Conservation (phyloP, 2,888 invertebrate genomes). For the Linyphia triangularis region DNA sequence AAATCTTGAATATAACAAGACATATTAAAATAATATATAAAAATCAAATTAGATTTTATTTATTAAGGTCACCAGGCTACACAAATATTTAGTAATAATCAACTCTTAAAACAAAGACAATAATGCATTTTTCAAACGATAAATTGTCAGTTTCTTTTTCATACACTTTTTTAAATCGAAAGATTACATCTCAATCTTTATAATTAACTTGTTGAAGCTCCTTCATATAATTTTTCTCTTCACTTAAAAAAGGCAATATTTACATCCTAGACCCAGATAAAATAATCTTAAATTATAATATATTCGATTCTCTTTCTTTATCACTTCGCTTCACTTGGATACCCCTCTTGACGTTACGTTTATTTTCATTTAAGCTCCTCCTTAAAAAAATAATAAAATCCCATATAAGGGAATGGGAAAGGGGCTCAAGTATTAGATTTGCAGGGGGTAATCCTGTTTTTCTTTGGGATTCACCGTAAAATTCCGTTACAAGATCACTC, state of each 20-base stretch:
- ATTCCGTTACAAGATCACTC: constrained; percentile 15
- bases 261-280: background rate
- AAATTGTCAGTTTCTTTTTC: too few relatives aligned
- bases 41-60: too few relatives aligned
- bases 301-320: background rate
- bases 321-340: background rate
- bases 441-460: constrained; percentile 39
- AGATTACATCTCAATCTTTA: too few relatives aligned
- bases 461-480: constrained; percentile 11
- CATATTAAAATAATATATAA: too few relatives aligned
- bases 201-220: too few relatives aligned
- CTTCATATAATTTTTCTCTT: too few relatives aligned
- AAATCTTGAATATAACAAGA: too few relatives aligned
- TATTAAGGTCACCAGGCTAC: too few relatives aligned
- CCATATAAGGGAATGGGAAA: background rate
- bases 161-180: too few relatives aligned
- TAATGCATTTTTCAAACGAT: too few relatives aligned
- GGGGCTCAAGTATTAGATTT: constrained; percentile 27
- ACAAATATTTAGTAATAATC: too few relatives aligned
- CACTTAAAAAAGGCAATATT: background rate
- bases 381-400: background rate
- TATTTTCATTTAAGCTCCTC: constrained; percentile 1
- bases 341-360: background rate
- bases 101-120: too few relatives aligned
- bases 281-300: constrained; percentile 3